Evolutionary conservation across 2,113 vertebrate genomes (phyloP).

Genomic region (Prionailurus viverrinus): DNA sequence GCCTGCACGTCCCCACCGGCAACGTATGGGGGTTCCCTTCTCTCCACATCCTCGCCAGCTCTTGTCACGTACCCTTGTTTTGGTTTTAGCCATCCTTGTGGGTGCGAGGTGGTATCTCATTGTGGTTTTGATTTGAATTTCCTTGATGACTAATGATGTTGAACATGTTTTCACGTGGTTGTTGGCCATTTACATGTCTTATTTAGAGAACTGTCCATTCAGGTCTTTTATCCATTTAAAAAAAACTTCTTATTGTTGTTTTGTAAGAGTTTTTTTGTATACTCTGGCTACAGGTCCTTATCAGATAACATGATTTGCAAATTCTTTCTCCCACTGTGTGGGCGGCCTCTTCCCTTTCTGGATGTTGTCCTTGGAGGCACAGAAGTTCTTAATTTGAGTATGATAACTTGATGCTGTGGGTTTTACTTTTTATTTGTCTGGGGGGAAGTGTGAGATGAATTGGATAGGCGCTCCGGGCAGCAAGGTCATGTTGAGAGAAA

Average conservation of each 20-base stretch:
- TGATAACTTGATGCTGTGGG: not conserved
- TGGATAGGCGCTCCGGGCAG: not conserved
- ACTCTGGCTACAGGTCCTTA: not conserved
- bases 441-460: not conserved
- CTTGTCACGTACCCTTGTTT: not conserved
- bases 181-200: not conserved
- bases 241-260: not conserved
- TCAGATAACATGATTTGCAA: not conserved
- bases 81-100: not conserved
- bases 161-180: conserved; percentile 2
- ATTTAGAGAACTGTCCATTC: not conserved
- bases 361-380: not conserved
- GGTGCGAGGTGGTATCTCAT: not conserved
- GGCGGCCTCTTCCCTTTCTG: not conserved
- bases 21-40: not conserved
- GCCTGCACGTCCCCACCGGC: not conserved
- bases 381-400: not conserved
- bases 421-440: not conserved
- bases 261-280: not conserved
- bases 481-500: not conserved
- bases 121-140: conserved; percentile 43
- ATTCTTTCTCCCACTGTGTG: not conserved
- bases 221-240: not conserved
- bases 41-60: not conserved
- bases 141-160: not conserved